Evolutionary conservation across 2,797 vertebrate genomes (phyloP), one percentile per base, ranked within the genome.

Genomic region (Paguma larvata): DNA sequence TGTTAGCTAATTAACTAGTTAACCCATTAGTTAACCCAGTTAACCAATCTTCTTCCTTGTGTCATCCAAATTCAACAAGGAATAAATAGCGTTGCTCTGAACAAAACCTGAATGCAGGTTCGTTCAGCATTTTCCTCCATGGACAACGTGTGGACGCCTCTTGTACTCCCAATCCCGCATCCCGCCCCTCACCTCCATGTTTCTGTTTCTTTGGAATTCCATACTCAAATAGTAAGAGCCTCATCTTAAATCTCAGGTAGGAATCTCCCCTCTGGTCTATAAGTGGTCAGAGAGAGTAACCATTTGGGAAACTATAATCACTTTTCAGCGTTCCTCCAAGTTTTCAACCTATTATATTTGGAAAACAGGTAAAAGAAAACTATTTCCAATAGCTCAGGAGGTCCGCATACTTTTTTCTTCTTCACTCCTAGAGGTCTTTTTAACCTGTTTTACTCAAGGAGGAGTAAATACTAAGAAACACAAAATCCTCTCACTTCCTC

Each of bases 21-120:
- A 38, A 38, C 38, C 38, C 38, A 38, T 38, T 38, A 38, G 38
- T 38, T 38, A 38, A 38, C 95, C 97, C 97, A 56, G 6, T 95
- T 91, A 97, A 89, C 94, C 91, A 96, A 93, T 27, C 91, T 88
- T 94, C 97, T 96, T 98, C 97, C 97, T 97, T 95, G 89, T 97
- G 97, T 97, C 98, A 98, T 98, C 98, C 63, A 62, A 98, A 96
- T 97, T 82, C 97, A 97, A 96, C 94, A 96, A 95, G 97, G 96
- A 97, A 98, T 96, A 98, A 97, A 97, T 97, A 98, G 98, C 96
- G 96, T 97, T 95, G 95, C 96, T 87, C 79, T 0, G 83, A 98
- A 98, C 93, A 97, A 98, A 98, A 97, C 96, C 97, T 98, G 38
- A 38, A 38, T 38, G 38, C 3, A 38, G 38, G 38, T 38, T 79